Base-by-base conservation (phyloP, 2,797 vertebrate genomes). In the Mormyrus proboscirostris region DNA sequence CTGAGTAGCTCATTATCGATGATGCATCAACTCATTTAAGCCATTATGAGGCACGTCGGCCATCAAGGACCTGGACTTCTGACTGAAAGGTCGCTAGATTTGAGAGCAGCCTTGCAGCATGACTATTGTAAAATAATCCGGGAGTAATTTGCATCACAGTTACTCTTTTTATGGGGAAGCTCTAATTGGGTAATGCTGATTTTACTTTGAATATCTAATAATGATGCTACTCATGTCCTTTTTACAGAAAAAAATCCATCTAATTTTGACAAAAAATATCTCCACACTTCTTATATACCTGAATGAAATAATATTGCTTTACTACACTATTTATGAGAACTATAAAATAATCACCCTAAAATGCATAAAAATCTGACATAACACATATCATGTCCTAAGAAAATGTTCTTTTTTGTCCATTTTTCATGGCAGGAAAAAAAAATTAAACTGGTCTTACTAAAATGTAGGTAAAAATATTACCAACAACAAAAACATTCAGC, bases 1-100 rank as follows among this genome's bases (percentile, higher is more conserved):
- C 93, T 94, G 94, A 94, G 92, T 93, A 95, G 93, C 86, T 94
- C 93, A 95, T 95, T 95, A 94, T 84, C 29, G 87, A 88, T 88
- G 38, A 65, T 49, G 65, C 29, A 12, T 65, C 59, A 49, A n/a
- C 57, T 69, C 33, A 22, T 88, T 88, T 53, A 88, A 88, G 41
- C 87, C 57, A 88, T 65, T 69, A 65, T 47, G n/a, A 87, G 86
- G 33, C 38, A 87, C 8, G 29, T 33, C 9, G 16, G 29, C 33
- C 14, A 44, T 87, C 29, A 44, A 87, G 86, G 86, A n/a, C 51
- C 86, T 4, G 19, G 53, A 29, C 33, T 87, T 59, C 3, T 44
- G 51, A 59, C 86, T 14, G 14, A 38, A 87, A 87, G 85, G 53
- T 87, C 29, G 33, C 33, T 38, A 44, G 29, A 14, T 59, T 55